Evolutionary conservation across 2,797 vertebrate species (phyloP).

Genomic region (Emys orbicularis): DNA sequence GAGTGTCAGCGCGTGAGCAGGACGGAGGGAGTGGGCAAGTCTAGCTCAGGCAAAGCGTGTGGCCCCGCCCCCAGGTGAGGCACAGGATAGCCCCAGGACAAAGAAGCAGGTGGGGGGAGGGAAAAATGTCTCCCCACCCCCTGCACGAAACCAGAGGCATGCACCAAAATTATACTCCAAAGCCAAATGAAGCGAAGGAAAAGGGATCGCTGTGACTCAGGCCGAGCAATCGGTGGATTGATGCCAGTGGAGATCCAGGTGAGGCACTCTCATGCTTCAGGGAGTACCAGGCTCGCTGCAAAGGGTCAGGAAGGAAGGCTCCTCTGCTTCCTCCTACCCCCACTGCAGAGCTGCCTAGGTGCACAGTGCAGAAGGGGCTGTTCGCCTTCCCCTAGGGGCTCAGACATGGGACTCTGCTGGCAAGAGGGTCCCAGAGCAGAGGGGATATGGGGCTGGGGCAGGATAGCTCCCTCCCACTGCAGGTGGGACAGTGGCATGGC

Average conservation of each 20-base stretch:
- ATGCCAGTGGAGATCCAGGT: background rate
- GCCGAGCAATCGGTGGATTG: background rate
- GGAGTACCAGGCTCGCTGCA: background rate
- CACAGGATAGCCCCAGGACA: background rate
- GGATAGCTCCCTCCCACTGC: background rate
- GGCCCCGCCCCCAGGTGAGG: no score
- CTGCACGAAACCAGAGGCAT: background rate
- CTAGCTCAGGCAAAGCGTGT: background rate
- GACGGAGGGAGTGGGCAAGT: background rate
- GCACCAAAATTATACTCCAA: background rate
- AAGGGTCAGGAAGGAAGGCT: background rate
- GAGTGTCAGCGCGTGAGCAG: background rate
- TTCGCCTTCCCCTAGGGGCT: no score
- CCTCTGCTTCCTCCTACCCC: background rate
- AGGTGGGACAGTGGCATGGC: fast-evolving
- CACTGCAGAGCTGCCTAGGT: background rate
- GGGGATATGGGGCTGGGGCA: no score
- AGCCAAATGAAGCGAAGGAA: background rate
- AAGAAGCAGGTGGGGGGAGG: background rate
- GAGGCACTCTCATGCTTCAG: background rate
- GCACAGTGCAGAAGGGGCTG: background rate
- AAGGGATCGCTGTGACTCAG: background rate
- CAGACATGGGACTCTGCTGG: background rate
- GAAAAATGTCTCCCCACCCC: fast-evolving
- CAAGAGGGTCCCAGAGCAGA: fast-evolving